A percentile compares a stretch with the other conserved stretches of the same genome.
These are phyloP conservation scores for Stegastes partitus DNA, from an alignment of 2,113 vertebrate species.

Conservation along the genomic window DNA sequence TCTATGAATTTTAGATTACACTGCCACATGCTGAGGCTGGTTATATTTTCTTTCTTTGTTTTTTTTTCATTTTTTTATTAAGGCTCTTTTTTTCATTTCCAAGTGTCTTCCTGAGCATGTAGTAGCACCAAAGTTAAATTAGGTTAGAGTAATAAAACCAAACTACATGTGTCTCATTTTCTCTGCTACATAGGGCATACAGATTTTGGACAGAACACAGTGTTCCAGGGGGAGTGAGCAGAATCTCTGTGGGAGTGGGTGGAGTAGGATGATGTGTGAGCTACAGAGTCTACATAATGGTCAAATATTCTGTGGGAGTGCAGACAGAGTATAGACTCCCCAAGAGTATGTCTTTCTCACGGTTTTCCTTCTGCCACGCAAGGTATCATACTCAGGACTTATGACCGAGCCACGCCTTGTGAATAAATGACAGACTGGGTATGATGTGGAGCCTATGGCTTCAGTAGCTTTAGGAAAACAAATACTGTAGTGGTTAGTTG, in stretches of 20 bases:
- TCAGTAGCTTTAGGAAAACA: background rate
- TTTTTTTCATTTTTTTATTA: too few relatives aligned
- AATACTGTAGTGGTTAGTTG: background rate
- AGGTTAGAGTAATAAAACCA: background rate
- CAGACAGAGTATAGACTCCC: background rate
- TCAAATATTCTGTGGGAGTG: slow-evolving; percentile 12
- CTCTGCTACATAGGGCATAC: background rate
- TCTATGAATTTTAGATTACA: too few relatives aligned
- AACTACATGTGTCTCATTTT: background rate
- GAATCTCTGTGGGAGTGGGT: slow-evolving; percentile 17
- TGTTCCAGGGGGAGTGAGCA: slow-evolving; percentile 11
- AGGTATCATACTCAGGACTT: background rate
- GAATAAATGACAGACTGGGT: background rate
- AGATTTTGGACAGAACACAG: background rate
- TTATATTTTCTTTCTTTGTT: too few relatives aligned
- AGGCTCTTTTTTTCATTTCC: too few relatives aligned
- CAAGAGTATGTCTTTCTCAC: too few relatives aligned
- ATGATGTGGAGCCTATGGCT: background rate
- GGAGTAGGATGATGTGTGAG: slow-evolving; percentile 15
- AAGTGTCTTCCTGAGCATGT: too few relatives aligned
- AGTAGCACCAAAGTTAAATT: too few relatives aligned
- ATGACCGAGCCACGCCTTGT: slow-evolving; percentile 13
- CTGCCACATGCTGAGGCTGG: too few relatives aligned
- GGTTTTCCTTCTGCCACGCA: background rate
- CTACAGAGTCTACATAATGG: background rate